Percentiles rank a stretch among this genome's conserved stretches.
These are phyloP conservation scores for Cryptus armator DNA, from an alignment of 2,888 invertebrate species.

Conservation along the genomic window DNA sequence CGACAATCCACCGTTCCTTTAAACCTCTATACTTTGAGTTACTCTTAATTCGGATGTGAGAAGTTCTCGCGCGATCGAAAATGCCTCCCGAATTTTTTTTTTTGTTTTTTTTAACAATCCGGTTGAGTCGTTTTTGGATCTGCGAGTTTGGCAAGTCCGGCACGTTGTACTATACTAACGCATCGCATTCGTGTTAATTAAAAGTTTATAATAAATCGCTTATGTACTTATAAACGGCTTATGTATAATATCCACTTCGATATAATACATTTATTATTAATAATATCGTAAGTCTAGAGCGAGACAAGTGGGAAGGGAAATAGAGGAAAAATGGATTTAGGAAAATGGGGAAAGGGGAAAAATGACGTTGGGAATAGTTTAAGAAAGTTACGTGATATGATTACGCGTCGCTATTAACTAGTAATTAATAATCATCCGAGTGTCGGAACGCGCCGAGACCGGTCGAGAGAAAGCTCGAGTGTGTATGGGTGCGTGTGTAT, in stretches of 20 bases:
- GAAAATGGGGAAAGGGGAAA: slow-evolving; percentile 28
- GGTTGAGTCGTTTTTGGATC: slow-evolving; percentile 67
- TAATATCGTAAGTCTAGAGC: slow-evolving; percentile 67
- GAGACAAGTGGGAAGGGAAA: slow-evolving; percentile 62
- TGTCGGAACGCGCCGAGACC: slow-evolving; percentile 75
- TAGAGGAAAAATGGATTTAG: slow-evolving; percentile 57
- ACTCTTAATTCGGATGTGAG: slow-evolving; percentile 84
- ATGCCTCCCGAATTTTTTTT: slow-evolving; percentile 50
- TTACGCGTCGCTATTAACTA: slow-evolving; percentile 79
- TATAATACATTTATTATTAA: slow-evolving; percentile 75
- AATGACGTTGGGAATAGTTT: slow-evolving; percentile 64
- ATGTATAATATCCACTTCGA: slow-evolving; percentile 72
- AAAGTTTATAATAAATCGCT: slow-evolving; percentile 60
- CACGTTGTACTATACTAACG: slow-evolving; percentile 80
- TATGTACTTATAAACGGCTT: slow-evolving; percentile 56
- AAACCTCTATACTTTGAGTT: slow-evolving; percentile 61
- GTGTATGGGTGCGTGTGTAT: slow-evolving; percentile 14
- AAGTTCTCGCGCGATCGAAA: slow-evolving; percentile 78
- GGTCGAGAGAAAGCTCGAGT: slow-evolving; percentile 79
- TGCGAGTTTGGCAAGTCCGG: slow-evolving; percentile 84
- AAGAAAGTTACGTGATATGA: slow-evolving; percentile 80
- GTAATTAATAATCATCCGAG: slow-evolving; percentile 74
- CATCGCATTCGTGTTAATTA: slow-evolving; percentile 65
- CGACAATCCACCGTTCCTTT: slow-evolving; percentile 39
- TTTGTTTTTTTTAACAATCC: slow-evolving; percentile 27